phyloP scores from a whole-genome alignment of 2,113 vertebrate genomes.

The Balaenoptera acutorostrata region DNA sequence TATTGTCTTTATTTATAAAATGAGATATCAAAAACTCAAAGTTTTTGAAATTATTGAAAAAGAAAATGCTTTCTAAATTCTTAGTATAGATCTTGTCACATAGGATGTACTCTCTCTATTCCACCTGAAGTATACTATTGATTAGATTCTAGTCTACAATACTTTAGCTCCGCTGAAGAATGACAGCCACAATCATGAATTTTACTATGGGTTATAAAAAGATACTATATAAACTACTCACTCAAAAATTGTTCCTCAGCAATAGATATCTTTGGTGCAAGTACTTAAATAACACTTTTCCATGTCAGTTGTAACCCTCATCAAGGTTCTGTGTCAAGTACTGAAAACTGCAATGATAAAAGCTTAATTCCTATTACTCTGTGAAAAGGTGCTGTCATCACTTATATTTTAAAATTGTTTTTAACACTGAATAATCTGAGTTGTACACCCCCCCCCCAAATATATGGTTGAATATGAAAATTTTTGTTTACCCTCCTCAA shows the following conservation, averaged over 20 bases:
- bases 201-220: conserved; percentile 30
- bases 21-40: neutral
- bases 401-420: neutral
- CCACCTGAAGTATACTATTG: neutral
- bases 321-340: neutral
- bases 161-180: neutral
- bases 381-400: neutral
- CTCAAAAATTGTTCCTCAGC: conserved; percentile 34
- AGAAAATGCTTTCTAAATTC: neutral
- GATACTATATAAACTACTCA: neutral
- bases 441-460: neutral
- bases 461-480: neutral
- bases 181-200: neutral
- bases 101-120: neutral
- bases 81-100: neutral
- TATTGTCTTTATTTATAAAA: neutral
- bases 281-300: neutral
- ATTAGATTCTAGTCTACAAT: neutral
- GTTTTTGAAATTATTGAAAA: neutral
- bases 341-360: conserved; percentile 7
- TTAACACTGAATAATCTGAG: neutral
- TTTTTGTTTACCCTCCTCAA: conserved; percentile 2
- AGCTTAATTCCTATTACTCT: neutral
- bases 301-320: neutral
- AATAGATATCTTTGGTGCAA: neutral